These are phyloP conservation scores for Chalcosyrphus nemorum DNA, from an alignment of 2,888 invertebrate species.

Conservation along the genomic window DNA sequence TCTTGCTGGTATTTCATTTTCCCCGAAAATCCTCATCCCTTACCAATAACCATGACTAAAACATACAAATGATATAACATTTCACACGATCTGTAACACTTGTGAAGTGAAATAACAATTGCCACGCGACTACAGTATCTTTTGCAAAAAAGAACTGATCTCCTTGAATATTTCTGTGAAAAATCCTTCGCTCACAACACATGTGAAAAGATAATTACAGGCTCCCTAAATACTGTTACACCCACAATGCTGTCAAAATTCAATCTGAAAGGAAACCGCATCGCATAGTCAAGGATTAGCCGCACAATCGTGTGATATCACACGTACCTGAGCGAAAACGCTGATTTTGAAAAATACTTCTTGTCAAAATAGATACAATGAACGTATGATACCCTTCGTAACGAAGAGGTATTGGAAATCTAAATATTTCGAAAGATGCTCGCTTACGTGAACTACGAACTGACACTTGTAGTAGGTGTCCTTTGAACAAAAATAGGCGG, in stretches of 20 bases:
- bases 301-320: constrained; percentile 33
- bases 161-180: constrained; percentile 74
- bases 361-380: constrained; percentile 80
- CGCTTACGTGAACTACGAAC: constrained; percentile 23
- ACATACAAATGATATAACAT: constrained; percentile 79
- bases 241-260: constrained; percentile 73
- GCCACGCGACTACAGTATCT: constrained; percentile 80
- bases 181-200: constrained; percentile 58
- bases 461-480: constrained; percentile 33
- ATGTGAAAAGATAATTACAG: constrained; percentile 75
- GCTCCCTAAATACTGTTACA: constrained; percentile 79
- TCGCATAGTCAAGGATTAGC: constrained; percentile 40
- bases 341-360: constrained; percentile 75
- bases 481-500: constrained; percentile 9
- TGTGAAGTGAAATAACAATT: constrained; percentile 74
- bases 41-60: constrained; percentile 78
- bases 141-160: constrained; percentile 53
- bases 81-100: constrained; percentile 75
- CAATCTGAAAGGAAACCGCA: constrained; percentile 65
- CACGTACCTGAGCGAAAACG: constrained; percentile 28
- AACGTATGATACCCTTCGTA: constrained; percentile 14
- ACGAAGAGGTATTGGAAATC: constrained; percentile 6
- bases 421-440: constrained; percentile 39
- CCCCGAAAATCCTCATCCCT: background rate
- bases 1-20: background rate